Conservation (phyloP, 2,888 invertebrate species). For the Coleophora deauratella region DNA sequence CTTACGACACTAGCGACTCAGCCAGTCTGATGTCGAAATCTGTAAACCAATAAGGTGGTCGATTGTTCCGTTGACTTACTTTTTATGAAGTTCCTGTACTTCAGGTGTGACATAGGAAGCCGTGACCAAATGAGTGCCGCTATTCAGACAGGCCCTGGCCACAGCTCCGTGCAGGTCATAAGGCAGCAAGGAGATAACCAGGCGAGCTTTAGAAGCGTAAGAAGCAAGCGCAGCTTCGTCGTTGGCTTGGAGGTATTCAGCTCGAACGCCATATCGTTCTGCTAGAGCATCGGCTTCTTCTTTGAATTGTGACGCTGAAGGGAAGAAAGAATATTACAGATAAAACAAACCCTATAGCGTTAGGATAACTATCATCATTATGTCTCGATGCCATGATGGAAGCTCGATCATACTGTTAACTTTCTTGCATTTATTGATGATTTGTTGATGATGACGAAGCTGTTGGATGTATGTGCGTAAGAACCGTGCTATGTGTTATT, state of each 20-base stretch:
- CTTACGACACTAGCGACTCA: no score
- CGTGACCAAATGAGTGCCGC: conserved; percentile 94
- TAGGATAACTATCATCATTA: no score
- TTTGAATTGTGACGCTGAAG: conserved; percentile 83
- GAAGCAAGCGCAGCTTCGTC: conserved; percentile 81
- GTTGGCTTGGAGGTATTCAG: conserved; percentile 87
- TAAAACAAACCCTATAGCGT: no score
- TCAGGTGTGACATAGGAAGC: conserved; percentile 94
- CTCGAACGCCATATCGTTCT: conserved; percentile 82
- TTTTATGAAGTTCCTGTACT: conserved; percentile 84
- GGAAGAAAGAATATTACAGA: conserved; percentile 9
- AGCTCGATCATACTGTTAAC: no score
- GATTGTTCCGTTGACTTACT: conserved; percentile 58
- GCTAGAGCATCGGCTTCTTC: conserved; percentile 92
- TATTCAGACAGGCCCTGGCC: conserved; percentile 90
- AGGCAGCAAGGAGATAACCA: conserved; percentile 92
- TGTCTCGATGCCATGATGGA: no score
- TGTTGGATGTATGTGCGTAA: no score
- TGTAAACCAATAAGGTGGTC: no score
- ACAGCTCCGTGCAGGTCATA: conserved; percentile 90
- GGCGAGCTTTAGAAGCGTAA: conserved; percentile 81
- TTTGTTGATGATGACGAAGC: no score
- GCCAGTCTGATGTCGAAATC: no score
- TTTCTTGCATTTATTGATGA: no score
- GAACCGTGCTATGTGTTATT: no score